Evolutionary conservation across 1,140 invertebrate genomes (phyloP).

Genomic region (Aphaenogaster rudis): DNA sequence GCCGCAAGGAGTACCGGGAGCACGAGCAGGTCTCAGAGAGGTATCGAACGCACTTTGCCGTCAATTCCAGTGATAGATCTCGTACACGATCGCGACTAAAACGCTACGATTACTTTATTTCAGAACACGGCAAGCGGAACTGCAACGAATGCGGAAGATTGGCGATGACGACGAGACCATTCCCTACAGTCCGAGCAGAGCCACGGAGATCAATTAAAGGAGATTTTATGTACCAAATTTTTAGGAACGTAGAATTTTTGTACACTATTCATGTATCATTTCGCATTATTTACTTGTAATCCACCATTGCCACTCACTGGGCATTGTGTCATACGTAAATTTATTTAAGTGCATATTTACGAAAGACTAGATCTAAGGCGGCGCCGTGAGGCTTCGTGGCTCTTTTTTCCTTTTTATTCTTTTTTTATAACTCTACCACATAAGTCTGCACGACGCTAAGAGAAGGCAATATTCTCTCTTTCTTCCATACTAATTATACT

Average conservation of each 20-base stretch:
- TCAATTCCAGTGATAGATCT: conserved; percentile 6
- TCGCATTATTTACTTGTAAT: conserved; percentile 7
- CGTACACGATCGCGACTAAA: not conserved
- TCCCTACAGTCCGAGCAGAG: conserved; percentile 68
- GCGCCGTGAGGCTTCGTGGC: not conserved
- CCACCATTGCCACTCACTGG: not conserved
- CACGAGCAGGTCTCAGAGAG: conserved; percentile 83
- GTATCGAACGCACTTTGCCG: conserved; percentile 70
- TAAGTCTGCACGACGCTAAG: not conserved
- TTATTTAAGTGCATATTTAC: conserved; percentile 40
- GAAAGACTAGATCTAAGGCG: not conserved
- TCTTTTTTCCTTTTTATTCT: not conserved
- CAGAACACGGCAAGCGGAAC: conserved; percentile 80
- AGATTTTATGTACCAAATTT: conserved; percentile 14
- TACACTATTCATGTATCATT: conserved; percentile 42
- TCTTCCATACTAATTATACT: no score
- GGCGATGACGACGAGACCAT: conserved; percentile 78
- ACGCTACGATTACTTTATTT: conserved; percentile 45
- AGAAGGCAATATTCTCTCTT: not conserved
- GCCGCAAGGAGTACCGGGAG: conserved; percentile 87
- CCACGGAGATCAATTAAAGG: conserved; percentile 81
- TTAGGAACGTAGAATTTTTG: conserved; percentile 37
- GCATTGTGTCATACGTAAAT: not conserved
- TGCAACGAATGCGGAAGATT: conserved; percentile 81
- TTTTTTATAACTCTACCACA: not conserved